Evolutionary conservation across 2,797 vertebrate genomes (phyloP).

Genomic region (Danio tinwini): DNA sequence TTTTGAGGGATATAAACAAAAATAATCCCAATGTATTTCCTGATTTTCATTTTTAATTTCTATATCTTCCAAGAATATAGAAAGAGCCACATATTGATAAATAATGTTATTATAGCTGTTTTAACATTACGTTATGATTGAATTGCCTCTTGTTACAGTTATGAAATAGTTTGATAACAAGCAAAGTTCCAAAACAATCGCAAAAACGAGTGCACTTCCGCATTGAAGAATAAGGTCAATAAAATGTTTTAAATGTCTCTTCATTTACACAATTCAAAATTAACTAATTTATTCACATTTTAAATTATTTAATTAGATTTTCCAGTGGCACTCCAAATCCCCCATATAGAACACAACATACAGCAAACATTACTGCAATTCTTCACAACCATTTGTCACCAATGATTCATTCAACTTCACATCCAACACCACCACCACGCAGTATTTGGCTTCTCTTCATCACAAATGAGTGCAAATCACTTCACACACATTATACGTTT

Average conservation of each 20-base stretch:
- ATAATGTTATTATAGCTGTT: too few relatives aligned
- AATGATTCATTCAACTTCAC: neutral
- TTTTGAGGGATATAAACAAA: too few relatives aligned
- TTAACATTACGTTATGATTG: too few relatives aligned
- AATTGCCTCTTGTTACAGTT: too few relatives aligned
- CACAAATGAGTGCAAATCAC: slow-evolving; percentile 5
- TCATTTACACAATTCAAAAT: neutral
- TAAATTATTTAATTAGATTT: neutral
- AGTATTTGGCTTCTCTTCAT: neutral
- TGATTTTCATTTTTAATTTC: too few relatives aligned
- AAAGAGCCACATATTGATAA: too few relatives aligned
- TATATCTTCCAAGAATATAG: too few relatives aligned
- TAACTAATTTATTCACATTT: neutral
- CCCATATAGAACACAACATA: neutral
- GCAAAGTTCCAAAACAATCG: too few relatives aligned
- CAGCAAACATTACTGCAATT: neutral
- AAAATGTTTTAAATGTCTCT: neutral
- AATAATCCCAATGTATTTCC: too few relatives aligned
- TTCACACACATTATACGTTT: slow-evolving; percentile 4
- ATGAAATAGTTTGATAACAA: too few relatives aligned
- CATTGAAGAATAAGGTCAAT: too few relatives aligned
- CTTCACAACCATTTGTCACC: neutral
- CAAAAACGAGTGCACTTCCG: too few relatives aligned
- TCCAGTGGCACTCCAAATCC: neutral
- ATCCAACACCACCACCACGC: neutral